These are phyloP conservation scores for Telmatherina bonti DNA, from an alignment of 2,797 vertebrate genomes.

Conservation along the genomic window DNA sequence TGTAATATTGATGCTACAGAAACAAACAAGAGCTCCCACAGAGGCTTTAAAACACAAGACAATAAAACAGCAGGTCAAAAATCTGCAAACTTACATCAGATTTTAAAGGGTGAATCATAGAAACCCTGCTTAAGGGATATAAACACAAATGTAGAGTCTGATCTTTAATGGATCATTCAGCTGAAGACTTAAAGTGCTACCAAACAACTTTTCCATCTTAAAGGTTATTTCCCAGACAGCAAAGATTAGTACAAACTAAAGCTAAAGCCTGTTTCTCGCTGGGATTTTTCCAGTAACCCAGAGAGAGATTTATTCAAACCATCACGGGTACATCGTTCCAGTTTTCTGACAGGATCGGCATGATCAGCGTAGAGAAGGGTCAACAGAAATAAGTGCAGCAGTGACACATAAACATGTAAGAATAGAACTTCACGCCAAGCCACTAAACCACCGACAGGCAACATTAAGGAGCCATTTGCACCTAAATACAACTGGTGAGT, in stretches of 20 bases:
- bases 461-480: conserved; percentile 13
- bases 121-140: no score
- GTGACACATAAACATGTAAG: conserved; percentile 13
- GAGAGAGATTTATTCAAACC: background rate
- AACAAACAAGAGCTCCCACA: no score
- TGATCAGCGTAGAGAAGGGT: background rate
- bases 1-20: no score
- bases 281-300: background rate
- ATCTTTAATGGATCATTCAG: background rate
- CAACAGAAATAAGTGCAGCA: conserved; percentile 4
- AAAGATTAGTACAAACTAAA: background rate
- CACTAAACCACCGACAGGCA: conserved; percentile 23
- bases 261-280: no score
- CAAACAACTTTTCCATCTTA: background rate
- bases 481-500: background rate
- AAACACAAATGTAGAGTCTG: background rate
- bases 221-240: no score
- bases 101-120: no score
- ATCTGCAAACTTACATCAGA: no score
- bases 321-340: background rate
- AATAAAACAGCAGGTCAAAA: no score
- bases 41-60: no score
- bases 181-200: background rate
- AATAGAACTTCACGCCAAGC: conserved; percentile 4
- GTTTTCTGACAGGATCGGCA: background rate